Conservation (phyloP, 1,140 invertebrate species). For the Diorhabda elongata region DNA sequence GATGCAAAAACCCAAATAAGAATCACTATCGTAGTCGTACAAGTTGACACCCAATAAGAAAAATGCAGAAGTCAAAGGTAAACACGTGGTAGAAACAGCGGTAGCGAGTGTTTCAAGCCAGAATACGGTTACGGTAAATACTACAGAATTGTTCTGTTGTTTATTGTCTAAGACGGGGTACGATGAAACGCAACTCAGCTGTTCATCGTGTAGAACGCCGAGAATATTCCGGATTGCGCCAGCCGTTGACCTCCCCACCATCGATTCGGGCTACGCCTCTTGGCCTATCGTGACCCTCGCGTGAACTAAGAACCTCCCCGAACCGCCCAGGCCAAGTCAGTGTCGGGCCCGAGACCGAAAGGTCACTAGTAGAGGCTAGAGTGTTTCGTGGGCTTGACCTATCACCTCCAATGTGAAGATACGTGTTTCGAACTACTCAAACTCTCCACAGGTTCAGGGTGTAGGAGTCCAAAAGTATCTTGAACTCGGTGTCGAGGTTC, state of each 20-base stretch:
- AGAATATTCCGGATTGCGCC: conserved; percentile 4
- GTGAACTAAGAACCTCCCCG: conserved; percentile 46
- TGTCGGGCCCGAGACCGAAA: conserved; percentile 46
- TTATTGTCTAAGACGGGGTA: conserved; percentile 5
- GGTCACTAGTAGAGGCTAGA: conserved; percentile 49
- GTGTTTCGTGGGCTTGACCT: conserved; percentile 47
- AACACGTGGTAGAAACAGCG: too few relatives aligned
- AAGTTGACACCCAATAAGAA: too few relatives aligned
- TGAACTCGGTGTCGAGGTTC: conserved; percentile 27
- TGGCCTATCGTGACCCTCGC: conserved; percentile 47
- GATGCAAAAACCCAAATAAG: too few relatives aligned
- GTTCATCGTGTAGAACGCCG: not conserved
- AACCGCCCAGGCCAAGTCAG: conserved; percentile 47
- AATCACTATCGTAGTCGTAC: too few relatives aligned
- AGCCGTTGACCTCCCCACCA: conserved; percentile 25
- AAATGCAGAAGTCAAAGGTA: too few relatives aligned
- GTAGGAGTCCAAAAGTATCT: conserved; percentile 26
- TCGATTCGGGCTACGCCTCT: conserved; percentile 39
- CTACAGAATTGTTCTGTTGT: not conserved
- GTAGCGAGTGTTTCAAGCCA: too few relatives aligned
- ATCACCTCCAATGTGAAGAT: conserved; percentile 45
- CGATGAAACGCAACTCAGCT: conserved; percentile 7
- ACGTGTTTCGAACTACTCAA: conserved; percentile 33
- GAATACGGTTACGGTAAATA: too few relatives aligned
- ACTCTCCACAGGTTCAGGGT: conserved; percentile 25